Conservation (phyloP, 2,113 vertebrate species). For the Corapipo altera region DNA sequence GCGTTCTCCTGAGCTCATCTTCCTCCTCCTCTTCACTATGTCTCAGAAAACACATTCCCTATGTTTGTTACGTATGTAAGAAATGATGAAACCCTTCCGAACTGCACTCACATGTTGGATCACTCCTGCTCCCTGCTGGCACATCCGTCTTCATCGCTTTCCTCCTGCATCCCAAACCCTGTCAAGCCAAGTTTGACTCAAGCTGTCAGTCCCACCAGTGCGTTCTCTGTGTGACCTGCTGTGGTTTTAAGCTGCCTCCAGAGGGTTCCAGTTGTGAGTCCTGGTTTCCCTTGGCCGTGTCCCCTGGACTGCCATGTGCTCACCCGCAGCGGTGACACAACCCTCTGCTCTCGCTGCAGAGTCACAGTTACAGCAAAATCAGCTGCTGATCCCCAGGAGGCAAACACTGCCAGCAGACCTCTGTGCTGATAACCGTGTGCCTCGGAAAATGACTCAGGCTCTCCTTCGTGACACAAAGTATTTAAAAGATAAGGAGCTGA, state of each 20-base stretch:
- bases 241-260: neutral
- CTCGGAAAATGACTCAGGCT: neutral
- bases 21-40: neutral
- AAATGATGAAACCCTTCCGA: neutral
- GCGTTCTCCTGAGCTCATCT: neutral
- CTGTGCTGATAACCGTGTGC: neutral
- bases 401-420: neutral
- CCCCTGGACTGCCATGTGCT: neutral
- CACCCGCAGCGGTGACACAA: fast-evolving
- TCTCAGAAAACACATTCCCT: neutral
- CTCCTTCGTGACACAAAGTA: neutral
- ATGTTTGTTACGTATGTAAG: fast-evolving
- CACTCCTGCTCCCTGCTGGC: neutral
- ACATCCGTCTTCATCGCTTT: neutral
- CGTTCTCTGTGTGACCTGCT: fast-evolving
- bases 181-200: fast-evolving
- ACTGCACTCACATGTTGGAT: fast-evolving
- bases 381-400: neutral
- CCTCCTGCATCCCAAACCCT: neutral
- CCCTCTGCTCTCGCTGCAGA: neutral
- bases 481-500: neutral
- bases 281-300: neutral
- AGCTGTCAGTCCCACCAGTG: neutral
- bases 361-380: neutral
- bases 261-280: neutral